Base-by-base conservation (phyloP, 1,140 invertebrate species). In the Habropoda laboriosa region DNA sequence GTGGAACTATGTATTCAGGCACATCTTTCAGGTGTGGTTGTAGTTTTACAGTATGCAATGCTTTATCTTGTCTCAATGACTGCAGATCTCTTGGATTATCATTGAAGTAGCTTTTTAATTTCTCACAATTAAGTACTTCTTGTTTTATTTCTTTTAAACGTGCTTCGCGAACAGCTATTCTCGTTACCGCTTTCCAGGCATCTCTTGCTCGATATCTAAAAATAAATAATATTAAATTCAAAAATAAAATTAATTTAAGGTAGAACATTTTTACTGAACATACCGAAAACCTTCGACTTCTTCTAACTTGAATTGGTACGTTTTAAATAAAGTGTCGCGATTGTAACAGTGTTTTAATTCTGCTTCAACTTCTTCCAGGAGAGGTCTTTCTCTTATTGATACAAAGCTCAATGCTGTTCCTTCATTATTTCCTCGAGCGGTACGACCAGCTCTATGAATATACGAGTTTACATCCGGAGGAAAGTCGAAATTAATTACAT, bases 401-500 rank as follows among this genome's bases (percentile, higher is more conserved):
- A 99, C 96, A 92, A 99, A 98, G 6, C 98, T 99, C 51, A 99
- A 92, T 0, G 98, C 98, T 49, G 97, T 98, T 13, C 99, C 99
- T 90, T 97, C 95, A 92, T 98, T 98, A 80, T 96, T 97, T 21
- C 98, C 99, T 81, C 99, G 94, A 0, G 99, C 99, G 7, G 99
- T 99, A 83, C 98, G 94, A 2, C 98, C 99, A 16, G 98, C 98
- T 89, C 99, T 94, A 92, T 99, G 99, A 82, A 99, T 96, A 88
- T 99, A 99, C 0, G 98, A 96, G 80, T 95, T 96, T 0, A 97
- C 94, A 90, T 97, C 96, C 0, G 94, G 89, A 0, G 99, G 99
- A 93, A 99, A 99, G 92, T 99, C 99, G 93, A 99, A 99, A 93
- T 99, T 99, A 49, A 99, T 97, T 0, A 99, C 97, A 94, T 99